Evolutionary conservation across 2,888 invertebrate species (phyloP), one percentile per base, ranked within the genome.

Genomic region (Ectemnius lituratus): DNA sequence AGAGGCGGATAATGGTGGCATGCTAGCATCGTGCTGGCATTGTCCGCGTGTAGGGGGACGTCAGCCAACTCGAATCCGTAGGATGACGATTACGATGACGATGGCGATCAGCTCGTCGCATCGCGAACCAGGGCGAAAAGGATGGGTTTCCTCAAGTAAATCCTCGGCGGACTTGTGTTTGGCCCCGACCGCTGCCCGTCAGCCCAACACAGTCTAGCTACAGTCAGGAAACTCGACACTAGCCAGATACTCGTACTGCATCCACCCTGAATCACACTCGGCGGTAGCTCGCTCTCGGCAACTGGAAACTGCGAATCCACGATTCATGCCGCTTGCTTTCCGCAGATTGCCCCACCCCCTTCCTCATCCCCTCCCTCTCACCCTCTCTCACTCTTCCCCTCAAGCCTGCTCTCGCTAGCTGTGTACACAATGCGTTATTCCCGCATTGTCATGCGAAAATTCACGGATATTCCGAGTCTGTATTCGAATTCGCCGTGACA

Each of bases 1-100:
- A 87, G 86, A 89, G 88, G 87, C 86, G 87, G 88, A 89, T 89
- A 89, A 89, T 89, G 86, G 88, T 82, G 77, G 83, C 84, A 86
- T 83, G 84, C 87, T 83, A 14, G 14, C 85, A 82, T 79, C 80
- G 79, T 80, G 80, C 79, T 81, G 85, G 78, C 82, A 89, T 89
- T 89, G 88, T 89, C 86, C 79, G 80, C 78, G 85, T 81, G 78
- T 76, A 80, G 84, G 76, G 75, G 37, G 80, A 77, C 83, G 82
- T 81, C 82, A 83, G 84, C 79, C 82, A 80, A 82, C 84, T 83
- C 67, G 81, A 73, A 84, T 83, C 84, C 85, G 85, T 82, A 83
- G 82, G 79, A 79, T 71, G 83, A 82, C 75, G 82, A 80, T 75
- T 66, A 74, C 74, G 76, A 74, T 72, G 83, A 76, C 67, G 77